Conservation (phyloP, 2,797 vertebrate genomes). For the Acrossocheilus fasciatus region DNA sequence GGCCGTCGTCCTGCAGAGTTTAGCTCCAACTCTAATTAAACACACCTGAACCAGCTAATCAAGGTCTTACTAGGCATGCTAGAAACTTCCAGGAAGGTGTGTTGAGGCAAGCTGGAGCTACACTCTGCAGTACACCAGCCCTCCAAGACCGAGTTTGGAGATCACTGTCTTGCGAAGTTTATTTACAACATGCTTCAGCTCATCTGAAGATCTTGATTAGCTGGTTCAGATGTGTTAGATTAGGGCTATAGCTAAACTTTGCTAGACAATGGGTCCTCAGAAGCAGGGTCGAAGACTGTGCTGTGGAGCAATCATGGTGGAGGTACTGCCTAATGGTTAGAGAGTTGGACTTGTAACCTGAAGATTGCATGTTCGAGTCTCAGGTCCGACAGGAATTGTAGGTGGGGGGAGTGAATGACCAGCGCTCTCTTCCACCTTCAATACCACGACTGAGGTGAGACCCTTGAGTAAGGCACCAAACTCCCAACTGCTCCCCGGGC, state of each 20-base stretch:
- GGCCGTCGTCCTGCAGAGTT: no score
- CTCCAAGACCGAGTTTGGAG: background rate
- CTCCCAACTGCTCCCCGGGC: no score
- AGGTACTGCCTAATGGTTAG: no score
- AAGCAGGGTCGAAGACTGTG: background rate
- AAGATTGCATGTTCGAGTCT: no score
- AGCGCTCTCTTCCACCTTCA: no score
- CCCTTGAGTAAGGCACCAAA: no score
- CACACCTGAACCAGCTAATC: background rate
- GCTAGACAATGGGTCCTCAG: background rate
- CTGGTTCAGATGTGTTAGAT: background rate
- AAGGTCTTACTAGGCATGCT: background rate
- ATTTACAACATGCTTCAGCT: background rate
- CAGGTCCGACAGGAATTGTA: no score
- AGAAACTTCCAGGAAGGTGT: background rate
- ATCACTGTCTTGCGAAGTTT: background rate
- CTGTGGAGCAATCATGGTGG: no score
- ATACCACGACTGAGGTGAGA: no score
- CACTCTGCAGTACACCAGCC: background rate
- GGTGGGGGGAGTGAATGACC: no score
- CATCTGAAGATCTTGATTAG: background rate
- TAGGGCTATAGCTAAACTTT: background rate
- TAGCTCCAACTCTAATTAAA: background rate
- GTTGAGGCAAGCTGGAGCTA: background rate
- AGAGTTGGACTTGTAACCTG: background rate